These are phyloP conservation scores for Neostethus bicornis DNA, from an alignment of 2,797 vertebrate genomes.

Conservation along the genomic window DNA sequence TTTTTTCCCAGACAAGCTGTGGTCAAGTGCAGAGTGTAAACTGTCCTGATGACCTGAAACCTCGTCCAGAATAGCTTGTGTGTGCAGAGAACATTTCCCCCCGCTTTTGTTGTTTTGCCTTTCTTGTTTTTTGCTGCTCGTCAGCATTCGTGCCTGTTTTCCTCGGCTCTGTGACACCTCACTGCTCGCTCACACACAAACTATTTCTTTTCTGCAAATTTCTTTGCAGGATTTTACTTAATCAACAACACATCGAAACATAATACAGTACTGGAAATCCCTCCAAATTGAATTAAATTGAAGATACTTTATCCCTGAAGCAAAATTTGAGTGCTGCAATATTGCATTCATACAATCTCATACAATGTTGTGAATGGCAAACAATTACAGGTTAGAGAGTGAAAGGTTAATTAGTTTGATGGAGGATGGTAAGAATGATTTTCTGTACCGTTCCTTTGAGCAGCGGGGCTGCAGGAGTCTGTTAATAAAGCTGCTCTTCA, in stretches of 20 bases:
- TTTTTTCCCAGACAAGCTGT: not conserved
- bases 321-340: too few relatives aligned
- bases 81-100: not conserved
- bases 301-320: too few relatives aligned
- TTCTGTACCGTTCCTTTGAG: too few relatives aligned
- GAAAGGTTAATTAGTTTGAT: too few relatives aligned
- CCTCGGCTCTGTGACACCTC: not conserved
- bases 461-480: too few relatives aligned
- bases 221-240: not conserved
- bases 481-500: too few relatives aligned
- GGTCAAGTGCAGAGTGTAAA: conserved; percentile 9
- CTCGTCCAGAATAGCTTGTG: conserved; percentile 13
- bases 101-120: conserved; percentile 1
- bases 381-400: too few relatives aligned
- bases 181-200: not conserved
- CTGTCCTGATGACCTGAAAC: conserved; percentile 45
- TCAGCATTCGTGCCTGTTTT: conserved; percentile 8
- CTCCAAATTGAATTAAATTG: not conserved
- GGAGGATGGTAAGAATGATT: too few relatives aligned
- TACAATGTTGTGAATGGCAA: too few relatives aligned
- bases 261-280: too few relatives aligned
- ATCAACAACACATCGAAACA: not conserved
- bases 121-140: conserved; percentile 6
- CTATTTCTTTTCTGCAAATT: not conserved
- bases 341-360: too few relatives aligned